Evolutionary conservation across 2,797 vertebrate genomes (phyloP).

Genomic region (Tenualosa ilisha): DNA sequence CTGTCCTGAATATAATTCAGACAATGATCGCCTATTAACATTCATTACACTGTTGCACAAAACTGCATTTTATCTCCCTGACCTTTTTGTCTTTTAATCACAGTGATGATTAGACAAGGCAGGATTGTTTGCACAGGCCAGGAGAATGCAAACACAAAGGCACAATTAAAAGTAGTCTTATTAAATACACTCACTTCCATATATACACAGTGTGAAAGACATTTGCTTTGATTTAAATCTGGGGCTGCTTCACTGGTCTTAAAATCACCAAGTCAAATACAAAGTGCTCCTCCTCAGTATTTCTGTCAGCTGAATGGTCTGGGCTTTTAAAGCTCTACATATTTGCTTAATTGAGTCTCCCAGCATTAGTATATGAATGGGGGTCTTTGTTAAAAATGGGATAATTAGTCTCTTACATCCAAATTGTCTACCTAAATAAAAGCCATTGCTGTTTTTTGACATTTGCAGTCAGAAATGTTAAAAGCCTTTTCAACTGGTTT

Average conservation of each 20-base stretch:
- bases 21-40: constrained; percentile 18
- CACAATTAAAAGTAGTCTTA: background rate
- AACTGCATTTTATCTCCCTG: background rate
- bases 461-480: constrained; percentile 80
- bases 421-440: constrained; percentile 75
- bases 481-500: constrained; percentile 78
- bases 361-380: constrained; percentile 65
- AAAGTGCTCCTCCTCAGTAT: constrained; percentile 8
- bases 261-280: background rate
- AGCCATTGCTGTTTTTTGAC: constrained; percentile 73
- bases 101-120: background rate
- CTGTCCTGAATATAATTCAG: constrained; percentile 6
- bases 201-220: background rate
- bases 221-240: background rate
- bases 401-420: constrained; percentile 74
- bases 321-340: constrained; percentile 52
- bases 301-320: constrained; percentile 35
- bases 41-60: constrained; percentile 1
- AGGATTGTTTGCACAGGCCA: background rate
- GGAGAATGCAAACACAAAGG: background rate
- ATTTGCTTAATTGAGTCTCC: constrained; percentile 63
- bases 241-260: background rate
- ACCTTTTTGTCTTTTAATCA: constrained; percentile 13
- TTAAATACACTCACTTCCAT: background rate
- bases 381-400: constrained; percentile 61